Base-by-base conservation (phyloP, 2,113 vertebrate species). In the Chloropsis hardwickii region DNA sequence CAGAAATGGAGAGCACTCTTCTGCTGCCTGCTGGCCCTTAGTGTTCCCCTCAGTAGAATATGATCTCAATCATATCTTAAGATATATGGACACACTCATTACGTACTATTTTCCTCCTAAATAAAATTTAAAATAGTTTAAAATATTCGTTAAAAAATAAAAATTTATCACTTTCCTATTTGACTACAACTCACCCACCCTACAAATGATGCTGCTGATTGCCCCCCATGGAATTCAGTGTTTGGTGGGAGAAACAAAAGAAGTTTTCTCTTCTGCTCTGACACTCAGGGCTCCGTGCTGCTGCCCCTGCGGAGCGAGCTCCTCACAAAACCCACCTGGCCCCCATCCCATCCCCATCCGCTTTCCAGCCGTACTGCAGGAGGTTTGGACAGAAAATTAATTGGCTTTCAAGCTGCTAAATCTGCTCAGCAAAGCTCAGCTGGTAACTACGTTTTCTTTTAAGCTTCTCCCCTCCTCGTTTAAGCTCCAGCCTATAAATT, bases 311-410 rank as follows among this genome's bases (percentile, higher is more conserved):
- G 79, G 70, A 86, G 37, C 13, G 60, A 90, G 65, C 58, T 94
- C 13, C 62, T 8, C 18, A 1, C n/a, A 47, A 31, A 74, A 16
- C 70, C 65, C 44, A 33, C 1, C 60, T 95, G 84, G 86, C 91
- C 71, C 28, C 88, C 11, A 42, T 91, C 80, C 94, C 90, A 42
- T 20, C 81, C 20, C 87, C 76, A 79, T 95, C 95, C 8, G 25
- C 88, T 95, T 93, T 62, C 69, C 90, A 54, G 56, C 90, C 73
- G 58, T 92, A 50, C 88, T 47, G 53, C 76, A 77, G 82, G 64
- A 91, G 83, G 95, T 89, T 95, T 97, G 91, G 79, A 95, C 77
- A 62, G 93, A 95, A 96, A 94, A 96, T 95, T 96, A 97, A 97
- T 96, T 96, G 93, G 94, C 87, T 92, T 97, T 97, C 65, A 94